These are phyloP conservation scores for Plusia festucae DNA, from an alignment of 2,888 invertebrate species.

Conservation along the genomic window DNA sequence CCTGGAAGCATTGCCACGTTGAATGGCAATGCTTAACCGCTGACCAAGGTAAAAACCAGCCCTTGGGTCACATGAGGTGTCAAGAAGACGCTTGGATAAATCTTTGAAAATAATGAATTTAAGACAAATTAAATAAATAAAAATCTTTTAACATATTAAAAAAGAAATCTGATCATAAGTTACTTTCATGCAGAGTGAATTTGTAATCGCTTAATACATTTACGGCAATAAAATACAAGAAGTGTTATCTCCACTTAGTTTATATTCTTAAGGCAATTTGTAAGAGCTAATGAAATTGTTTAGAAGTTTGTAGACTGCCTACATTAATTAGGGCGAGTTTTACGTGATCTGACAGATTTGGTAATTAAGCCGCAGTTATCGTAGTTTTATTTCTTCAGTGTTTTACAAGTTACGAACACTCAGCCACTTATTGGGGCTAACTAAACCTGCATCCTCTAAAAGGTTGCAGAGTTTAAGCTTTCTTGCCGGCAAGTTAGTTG, in stretches of 20 bases:
- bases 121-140: too few species aligned
- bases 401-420: constrained; percentile 1
- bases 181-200: background rate
- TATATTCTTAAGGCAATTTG: constrained; percentile 29
- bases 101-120: too few species aligned
- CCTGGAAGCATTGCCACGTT: too few species aligned
- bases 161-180: background rate
- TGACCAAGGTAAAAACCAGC: too few species aligned
- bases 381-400: constrained; percentile 12
- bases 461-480: constrained; percentile 3
- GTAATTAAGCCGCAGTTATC: constrained; percentile 43
- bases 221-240: constrained; percentile 17
- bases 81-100: too few species aligned
- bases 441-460: background rate
- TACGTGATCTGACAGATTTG: constrained; percentile 50
- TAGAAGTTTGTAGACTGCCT: constrained; percentile 50
- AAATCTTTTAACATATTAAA: too few species aligned
- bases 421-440: background rate
- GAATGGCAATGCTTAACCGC: too few species aligned
- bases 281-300: constrained; percentile 51
- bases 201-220: background rate
- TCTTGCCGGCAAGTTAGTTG: constrained; percentile 2
- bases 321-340: constrained; percentile 50
- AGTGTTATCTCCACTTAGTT: constrained; percentile 26
- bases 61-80: too few species aligned